phyloP scores from a whole-genome alignment of 2,797 vertebrate genomes.

The Scomberomorus guttatus region DNA sequence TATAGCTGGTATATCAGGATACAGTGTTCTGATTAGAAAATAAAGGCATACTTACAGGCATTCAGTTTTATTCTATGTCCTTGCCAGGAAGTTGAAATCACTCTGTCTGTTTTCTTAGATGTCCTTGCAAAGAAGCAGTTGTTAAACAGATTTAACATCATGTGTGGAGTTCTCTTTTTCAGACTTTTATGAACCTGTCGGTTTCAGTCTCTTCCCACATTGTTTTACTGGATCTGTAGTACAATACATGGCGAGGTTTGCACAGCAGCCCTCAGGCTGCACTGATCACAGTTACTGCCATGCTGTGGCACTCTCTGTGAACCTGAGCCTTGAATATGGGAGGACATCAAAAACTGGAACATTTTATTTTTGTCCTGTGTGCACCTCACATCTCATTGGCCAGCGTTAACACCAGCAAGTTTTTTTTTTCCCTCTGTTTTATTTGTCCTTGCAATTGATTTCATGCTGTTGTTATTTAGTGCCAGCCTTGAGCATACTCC shows the following conservation, averaged over 20 bases:
- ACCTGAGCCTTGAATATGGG: conserved; percentile 57
- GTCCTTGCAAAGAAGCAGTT: conserved; percentile 28
- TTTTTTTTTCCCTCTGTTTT: conserved; percentile 39
- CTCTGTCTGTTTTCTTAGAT: conserved; percentile 5
- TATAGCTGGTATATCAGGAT: neutral
- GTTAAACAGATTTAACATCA: conserved; percentile 39
- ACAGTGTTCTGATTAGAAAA: neutral
- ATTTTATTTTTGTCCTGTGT: conserved; percentile 61
- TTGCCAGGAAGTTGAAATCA: conserved; percentile 25
- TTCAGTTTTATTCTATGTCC: conserved; percentile 1
- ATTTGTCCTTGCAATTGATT: conserved; percentile 76
- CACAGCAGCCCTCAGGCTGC: conserved; percentile 45
- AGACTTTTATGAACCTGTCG: conserved; percentile 40
- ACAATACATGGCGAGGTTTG: conserved; percentile 28
- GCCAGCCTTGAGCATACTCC: conserved; percentile 57
- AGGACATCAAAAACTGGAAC: conserved; percentile 41
- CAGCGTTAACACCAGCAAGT: conserved; percentile 31
- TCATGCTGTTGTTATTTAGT: conserved; percentile 76
- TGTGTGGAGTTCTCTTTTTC: conserved; percentile 19
- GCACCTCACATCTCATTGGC: conserved; percentile 61
- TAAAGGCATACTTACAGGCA: neutral
- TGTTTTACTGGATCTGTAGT: conserved; percentile 44
- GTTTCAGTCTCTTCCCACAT: conserved; percentile 37
- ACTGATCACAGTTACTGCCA: conserved; percentile 54
- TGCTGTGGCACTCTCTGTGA: conserved; percentile 56